A percentile compares a stretch with the other conserved stretches of the same genome.
Conservation (phyloP, 2,113 vertebrate species). For the Artemisiospiza belli region DNA sequence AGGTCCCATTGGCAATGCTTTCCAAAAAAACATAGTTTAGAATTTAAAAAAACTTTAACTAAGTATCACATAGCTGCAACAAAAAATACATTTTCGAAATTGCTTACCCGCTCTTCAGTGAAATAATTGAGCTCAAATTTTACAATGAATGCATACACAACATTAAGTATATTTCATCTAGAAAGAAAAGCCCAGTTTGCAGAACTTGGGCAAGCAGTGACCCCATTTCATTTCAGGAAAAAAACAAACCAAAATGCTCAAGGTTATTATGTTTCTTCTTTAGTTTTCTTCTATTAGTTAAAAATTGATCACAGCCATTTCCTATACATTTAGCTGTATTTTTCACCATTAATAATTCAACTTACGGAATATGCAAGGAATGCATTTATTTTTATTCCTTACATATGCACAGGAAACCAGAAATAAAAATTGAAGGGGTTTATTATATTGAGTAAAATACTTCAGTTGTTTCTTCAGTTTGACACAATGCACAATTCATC, state of each 20-base stretch:
- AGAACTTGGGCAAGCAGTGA: background rate
- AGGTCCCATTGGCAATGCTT: background rate
- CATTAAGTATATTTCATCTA: background rate
- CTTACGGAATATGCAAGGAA: background rate
- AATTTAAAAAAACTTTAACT: background rate
- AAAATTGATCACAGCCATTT: background rate
- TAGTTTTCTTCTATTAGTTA: background rate
- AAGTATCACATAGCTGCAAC: background rate
- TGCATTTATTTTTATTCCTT: background rate
- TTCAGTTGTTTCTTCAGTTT: background rate
- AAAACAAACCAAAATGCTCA: background rate
- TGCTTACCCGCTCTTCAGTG: background rate
- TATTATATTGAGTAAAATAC: background rate
- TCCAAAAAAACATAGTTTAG: background rate
- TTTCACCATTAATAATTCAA: background rate
- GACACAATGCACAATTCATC: background rate
- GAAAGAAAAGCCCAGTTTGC: background rate
- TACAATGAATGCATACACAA: background rate
- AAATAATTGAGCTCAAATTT: background rate
- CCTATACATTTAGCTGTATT: background rate
- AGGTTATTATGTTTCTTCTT: background rate
- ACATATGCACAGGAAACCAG: background rate
- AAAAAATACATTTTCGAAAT: background rate
- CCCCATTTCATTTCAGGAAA: background rate
- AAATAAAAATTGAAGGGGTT: background rate